phyloP scores from a whole-genome alignment of 2,797 vertebrate genomes.

The Ptychobarbus kaznakovi region DNA sequence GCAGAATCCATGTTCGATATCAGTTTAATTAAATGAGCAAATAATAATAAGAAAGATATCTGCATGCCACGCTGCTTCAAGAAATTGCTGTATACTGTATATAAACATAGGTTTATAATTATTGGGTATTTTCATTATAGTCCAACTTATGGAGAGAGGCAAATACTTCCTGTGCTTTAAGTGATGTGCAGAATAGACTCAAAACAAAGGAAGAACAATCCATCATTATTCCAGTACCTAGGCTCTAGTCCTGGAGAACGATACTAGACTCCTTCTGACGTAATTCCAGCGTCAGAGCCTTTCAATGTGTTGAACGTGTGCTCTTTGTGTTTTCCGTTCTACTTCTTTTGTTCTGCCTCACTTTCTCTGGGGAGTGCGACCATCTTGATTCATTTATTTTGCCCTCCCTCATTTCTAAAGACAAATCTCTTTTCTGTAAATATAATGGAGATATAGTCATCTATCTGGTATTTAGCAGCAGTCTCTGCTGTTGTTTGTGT shows the following conservation, averaged over 20 bases:
- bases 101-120: neutral
- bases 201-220: neutral
- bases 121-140: neutral
- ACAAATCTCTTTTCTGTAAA: constrained; percentile 23
- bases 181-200: neutral
- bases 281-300: constrained; percentile 57
- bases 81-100: neutral
- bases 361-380: constrained; percentile 9
- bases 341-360: constrained; percentile 21
- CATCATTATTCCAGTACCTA: constrained; percentile 18
- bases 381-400: constrained; percentile 25
- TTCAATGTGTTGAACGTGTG: constrained; percentile 58
- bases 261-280: constrained; percentile 52
- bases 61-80: neutral
- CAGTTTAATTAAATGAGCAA: neutral
- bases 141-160: neutral
- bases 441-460: constrained; percentile 28
- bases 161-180: neutral
- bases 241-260: constrained; percentile 47
- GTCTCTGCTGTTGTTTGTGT: constrained; percentile 18
- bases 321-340: constrained; percentile 64
- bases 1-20: neutral
- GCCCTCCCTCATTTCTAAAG: constrained; percentile 8
- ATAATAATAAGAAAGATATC: neutral
- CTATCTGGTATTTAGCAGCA: constrained; percentile 23